Conservation (phyloP, 1,140 invertebrate species). For the Choristoneura fumiferana region DNA sequence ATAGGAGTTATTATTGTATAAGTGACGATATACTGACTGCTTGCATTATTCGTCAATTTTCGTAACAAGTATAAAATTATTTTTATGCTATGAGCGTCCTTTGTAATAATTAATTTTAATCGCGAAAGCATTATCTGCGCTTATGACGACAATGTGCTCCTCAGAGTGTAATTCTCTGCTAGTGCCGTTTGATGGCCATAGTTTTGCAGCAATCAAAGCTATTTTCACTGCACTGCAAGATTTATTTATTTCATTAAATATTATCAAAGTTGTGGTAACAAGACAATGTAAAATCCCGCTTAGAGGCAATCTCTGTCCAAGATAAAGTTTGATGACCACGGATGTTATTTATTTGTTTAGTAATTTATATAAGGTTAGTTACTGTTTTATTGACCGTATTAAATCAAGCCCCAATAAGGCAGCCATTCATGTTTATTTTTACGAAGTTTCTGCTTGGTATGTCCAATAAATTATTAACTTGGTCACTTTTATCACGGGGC, state of each 20-base stretch:
- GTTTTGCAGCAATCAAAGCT: constrained; percentile 15
- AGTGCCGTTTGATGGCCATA: not conserved
- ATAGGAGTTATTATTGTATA: no score
- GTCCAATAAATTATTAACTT: constrained; percentile 73
- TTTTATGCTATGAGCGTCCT: no score
- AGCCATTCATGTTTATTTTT: constrained; percentile 78
- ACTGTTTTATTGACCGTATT: constrained; percentile 76
- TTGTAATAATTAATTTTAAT: no score
- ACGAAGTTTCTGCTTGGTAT: constrained; percentile 73
- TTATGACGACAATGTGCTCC: not conserved
- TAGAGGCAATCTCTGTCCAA: constrained; percentile 35
- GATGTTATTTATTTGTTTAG: constrained; percentile 77
- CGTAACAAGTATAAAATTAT: no score
- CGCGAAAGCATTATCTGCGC: not conserved
- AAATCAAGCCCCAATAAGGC: constrained; percentile 77
- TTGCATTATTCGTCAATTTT: no score
- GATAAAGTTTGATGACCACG: constrained; percentile 70
- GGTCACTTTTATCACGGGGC: constrained; percentile 74
- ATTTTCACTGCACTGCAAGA: constrained; percentile 2
- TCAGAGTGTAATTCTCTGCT: not conserved
- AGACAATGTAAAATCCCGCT: constrained; percentile 56
- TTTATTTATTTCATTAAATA: constrained; percentile 20
- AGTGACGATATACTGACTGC: no score
- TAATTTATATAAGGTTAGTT: constrained; percentile 78
- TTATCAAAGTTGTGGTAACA: constrained; percentile 27